Conservation (phyloP, 2,797 vertebrate genomes). For the Lagodon rhomboides region DNA sequence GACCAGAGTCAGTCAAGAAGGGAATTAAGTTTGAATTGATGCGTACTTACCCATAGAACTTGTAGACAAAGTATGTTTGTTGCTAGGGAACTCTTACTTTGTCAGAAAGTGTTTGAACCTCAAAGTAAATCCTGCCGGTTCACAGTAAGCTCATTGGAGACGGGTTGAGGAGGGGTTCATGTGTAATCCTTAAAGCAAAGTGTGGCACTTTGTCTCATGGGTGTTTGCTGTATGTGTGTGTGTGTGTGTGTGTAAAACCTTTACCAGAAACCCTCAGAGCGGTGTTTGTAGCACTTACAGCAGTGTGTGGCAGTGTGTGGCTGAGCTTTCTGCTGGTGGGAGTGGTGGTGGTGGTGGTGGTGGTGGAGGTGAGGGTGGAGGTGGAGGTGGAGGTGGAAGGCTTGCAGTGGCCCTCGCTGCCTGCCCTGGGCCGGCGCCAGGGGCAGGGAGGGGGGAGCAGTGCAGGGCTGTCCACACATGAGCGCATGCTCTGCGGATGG, state of each 20-base stretch:
- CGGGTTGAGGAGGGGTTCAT: background rate
- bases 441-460: constrained; percentile 85
- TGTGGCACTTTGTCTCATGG: constrained; percentile 10
- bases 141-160: background rate
- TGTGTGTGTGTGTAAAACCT: constrained; percentile 36
- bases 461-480: constrained; percentile 86
- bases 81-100: background rate
- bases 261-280: constrained; percentile 24
- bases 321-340: constrained; percentile 86
- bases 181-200: constrained; percentile 23
- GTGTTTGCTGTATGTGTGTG: background rate
- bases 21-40: background rate
- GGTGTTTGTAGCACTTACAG: constrained; percentile 90
- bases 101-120: background rate
- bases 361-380: constrained; percentile 84
- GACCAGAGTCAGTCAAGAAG: background rate
- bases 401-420: constrained; percentile 88
- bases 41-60: background rate
- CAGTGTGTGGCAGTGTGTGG: constrained; percentile 88
- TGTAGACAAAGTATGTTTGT: background rate
- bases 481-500: constrained; percentile 96
- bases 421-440: constrained; percentile 85
- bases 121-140: background rate
- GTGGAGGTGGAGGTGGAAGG: constrained; percentile 88
- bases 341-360: constrained; percentile 74